Percentiles rank a stretch among this genome's conserved stretches.
Conservation (phyloP, 2,888 invertebrate genomes). For the Eurytoma adleriae region DNA sequence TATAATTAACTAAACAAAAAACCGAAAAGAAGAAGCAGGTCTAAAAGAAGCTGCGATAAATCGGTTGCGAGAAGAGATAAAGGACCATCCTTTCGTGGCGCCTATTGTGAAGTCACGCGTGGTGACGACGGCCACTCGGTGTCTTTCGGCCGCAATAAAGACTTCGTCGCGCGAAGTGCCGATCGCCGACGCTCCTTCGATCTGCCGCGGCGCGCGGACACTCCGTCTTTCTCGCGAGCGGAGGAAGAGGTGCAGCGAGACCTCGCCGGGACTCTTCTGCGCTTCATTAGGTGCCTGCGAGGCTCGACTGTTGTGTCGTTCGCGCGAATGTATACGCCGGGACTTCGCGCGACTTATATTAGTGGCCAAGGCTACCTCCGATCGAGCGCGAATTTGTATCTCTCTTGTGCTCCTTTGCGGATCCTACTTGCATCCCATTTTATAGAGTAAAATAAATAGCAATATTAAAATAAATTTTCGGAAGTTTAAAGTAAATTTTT, state of each 20-base stretch:
- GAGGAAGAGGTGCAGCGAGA: not conserved
- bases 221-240: conserved; percentile 25
- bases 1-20: too few relatives aligned
- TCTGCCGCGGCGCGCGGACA: conserved; percentile 4
- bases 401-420: too few relatives aligned
- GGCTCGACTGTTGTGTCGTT: not conserved
- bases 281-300: conserved; percentile 28
- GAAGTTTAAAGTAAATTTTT: too few relatives aligned
- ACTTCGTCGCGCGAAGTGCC: conserved; percentile 42
- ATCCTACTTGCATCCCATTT: too few relatives aligned
- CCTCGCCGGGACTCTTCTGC: not conserved
- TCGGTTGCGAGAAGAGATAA: not conserved
- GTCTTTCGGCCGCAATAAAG: conserved; percentile 57
- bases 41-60: too few relatives aligned
- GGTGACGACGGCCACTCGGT: conserved; percentile 48
- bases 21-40: too few relatives aligned
- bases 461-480: not conserved
- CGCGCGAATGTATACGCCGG: not conserved
- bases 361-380: not conserved
- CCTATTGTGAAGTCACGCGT: conserved; percentile 42
- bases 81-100: not conserved
- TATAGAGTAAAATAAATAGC: too few relatives aligned
- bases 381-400: too few relatives aligned
- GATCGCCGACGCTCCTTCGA: conserved; percentile 6
- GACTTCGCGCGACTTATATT: not conserved